Evolutionary conservation across 2,888 invertebrate genomes (phyloP).

Genomic region (Philereme vetulata): DNA sequence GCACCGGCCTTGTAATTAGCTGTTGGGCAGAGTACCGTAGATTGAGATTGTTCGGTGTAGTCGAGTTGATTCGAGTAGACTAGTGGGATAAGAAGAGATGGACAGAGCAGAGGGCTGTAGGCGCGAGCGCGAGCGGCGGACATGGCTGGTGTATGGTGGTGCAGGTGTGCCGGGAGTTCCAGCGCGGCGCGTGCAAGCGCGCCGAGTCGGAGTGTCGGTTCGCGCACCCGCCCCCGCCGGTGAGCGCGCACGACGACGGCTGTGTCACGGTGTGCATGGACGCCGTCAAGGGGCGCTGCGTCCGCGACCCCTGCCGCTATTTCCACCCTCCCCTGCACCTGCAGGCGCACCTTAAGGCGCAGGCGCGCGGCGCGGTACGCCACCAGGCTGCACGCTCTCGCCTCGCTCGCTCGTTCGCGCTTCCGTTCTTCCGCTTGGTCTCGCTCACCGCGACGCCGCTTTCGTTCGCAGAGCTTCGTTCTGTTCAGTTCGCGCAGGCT

Average conservation of each 20-base stretch:
- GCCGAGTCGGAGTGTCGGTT: conserved; percentile 99
- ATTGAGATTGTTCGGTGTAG: conserved; percentile 12
- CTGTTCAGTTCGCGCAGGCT: conserved; percentile 76
- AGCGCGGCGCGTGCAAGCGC: conserved; percentile 99
- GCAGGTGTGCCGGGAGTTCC: conserved; percentile 99
- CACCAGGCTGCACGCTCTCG: conserved; percentile 85
- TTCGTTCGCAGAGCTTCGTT: conserved; percentile 79
- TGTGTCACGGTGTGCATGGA: conserved; percentile 99
- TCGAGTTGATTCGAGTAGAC: conserved; percentile 24
- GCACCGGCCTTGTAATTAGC: conserved; percentile 26
- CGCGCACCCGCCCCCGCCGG: conserved; percentile 99
- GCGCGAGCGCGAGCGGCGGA: conserved; percentile 58
- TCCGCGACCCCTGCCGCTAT: conserved; percentile 99
- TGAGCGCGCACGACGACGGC: conserved; percentile 98
- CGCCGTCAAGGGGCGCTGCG: conserved; percentile 99
- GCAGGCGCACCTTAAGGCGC: conserved; percentile 99
- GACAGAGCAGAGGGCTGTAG: conserved; percentile 39
- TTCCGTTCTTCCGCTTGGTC: conserved; percentile 80
- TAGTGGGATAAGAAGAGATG: conserved; percentile 29
- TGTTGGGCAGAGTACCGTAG: conserved; percentile 30
- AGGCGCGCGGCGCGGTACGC: conserved; percentile 96
- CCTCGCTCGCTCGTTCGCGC: conserved; percentile 79
- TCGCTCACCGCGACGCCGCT: conserved; percentile 81
- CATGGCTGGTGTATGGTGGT: conserved; percentile 80
- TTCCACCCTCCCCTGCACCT: conserved; percentile 99